phyloP scores from a whole-genome alignment of 2,113 vertebrate species.

The Melierax canorus region DNA sequence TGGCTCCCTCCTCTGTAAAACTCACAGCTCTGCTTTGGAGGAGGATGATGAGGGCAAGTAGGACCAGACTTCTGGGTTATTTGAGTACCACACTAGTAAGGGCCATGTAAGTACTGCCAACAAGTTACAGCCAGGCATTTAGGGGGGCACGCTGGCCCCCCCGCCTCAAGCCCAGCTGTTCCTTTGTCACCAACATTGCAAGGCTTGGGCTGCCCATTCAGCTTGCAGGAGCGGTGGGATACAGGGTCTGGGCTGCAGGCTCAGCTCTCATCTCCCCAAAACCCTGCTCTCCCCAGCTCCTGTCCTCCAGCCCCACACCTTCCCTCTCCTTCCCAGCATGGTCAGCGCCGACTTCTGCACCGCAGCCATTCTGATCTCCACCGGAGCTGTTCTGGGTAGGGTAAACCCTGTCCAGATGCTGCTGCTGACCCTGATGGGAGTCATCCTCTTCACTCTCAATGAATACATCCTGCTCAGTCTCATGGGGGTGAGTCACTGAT shows the following conservation, averaged over 20 bases:
- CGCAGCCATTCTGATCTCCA: slow-evolving; percentile 84
- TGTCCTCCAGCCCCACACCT: accelerated
- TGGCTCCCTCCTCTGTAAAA: background rate
- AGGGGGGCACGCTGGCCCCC: background rate
- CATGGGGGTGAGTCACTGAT: slow-evolving; percentile 73
- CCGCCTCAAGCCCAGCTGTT: background rate
- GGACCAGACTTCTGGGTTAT: background rate
- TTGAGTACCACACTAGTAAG: background rate
- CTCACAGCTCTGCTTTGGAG: background rate
- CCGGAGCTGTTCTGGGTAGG: slow-evolving; percentile 85
- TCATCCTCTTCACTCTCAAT: slow-evolving; percentile 80
- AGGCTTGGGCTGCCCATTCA: background rate
- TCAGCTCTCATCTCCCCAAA: background rate
- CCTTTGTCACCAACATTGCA: background rate
- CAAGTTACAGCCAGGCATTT: background rate
- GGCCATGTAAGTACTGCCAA: background rate
- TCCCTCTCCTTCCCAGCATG: slow-evolving; percentile 74
- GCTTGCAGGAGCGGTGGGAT: background rate
- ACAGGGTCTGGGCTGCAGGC: background rate
- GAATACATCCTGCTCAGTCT: slow-evolving; percentile 80
- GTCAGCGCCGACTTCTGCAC: slow-evolving; percentile 91
- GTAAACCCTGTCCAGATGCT: slow-evolving; percentile 84
- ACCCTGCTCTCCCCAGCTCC: background rate
- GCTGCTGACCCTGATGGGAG: slow-evolving; percentile 85
- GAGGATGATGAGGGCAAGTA: background rate